Base-by-base conservation (phyloP, 2,797 vertebrate genomes). In the Coregonus ussuriensis region DNA sequence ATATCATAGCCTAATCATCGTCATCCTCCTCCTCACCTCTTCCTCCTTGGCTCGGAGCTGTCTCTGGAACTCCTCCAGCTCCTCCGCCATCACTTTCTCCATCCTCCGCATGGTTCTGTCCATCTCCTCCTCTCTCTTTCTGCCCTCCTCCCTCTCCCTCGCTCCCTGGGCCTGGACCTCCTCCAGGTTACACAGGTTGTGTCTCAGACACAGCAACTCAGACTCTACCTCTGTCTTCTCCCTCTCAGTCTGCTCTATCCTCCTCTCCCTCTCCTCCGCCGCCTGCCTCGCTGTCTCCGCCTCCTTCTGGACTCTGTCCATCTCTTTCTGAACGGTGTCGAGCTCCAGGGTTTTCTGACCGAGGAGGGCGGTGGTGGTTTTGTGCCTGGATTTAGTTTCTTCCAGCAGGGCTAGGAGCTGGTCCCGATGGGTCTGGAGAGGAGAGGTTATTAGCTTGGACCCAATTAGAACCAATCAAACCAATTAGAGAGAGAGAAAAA, bases 31-130 rank as follows among this genome's bases (percentile, higher is more conserved):
- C 75, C 86, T 81, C 59, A 96, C 92, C 89, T 96, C 93, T 2
- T 82, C 72, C 68, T 91, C 93, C 74, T 92, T 96, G 31, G 83
- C 86, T 85, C 94, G 91, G 14, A 97, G 87, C 62, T 90, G 88
- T 71, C 87, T 89, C 81, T 95, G 91, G 88, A 95, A 95, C 74
- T 86, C 92, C 73, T 94, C 89, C 70, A 94, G 93, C 79, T 97
- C 95, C 70, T 88, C 83, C 54, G 93, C 92, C 2, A 92, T 78
- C 54, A 84, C 79, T 71, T 93, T 91, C 80, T 92, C 95, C 85
- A 95, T 89, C 74, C 88, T 93, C 87, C 87, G 91, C 0, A 93
- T 87, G 81, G 86, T 91, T 66, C 91, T 82, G 0, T 89, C 94
- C 80, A 94, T 90, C 62, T 92, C 91, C 1, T 84, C 76, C 54